Evolutionary conservation across 1,140 invertebrate species (phyloP).

Genomic region (Thalassaphorura encarpata): DNA sequence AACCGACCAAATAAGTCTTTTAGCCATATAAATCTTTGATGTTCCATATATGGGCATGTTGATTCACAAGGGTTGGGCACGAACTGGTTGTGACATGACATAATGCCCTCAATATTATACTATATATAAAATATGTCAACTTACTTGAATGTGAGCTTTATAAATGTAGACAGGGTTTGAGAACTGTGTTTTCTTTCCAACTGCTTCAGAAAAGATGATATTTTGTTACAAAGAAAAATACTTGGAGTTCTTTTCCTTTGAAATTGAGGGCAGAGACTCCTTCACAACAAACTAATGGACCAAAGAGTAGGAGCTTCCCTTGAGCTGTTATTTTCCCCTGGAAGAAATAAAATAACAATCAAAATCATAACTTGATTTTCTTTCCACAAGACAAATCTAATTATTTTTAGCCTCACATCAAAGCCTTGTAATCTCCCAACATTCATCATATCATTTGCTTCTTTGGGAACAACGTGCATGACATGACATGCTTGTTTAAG

Average conservation of each 20-base stretch:
- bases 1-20: no score
- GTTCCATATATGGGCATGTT: no score
- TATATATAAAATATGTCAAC: no score
- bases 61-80: no score
- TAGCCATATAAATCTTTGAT: no score
- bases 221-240: slow-evolving; percentile 98
- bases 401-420: slow-evolving; percentile 55
- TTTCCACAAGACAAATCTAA: slow-evolving; percentile 5
- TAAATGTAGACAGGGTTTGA: slow-evolving; percentile 91
- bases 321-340: slow-evolving; percentile 96
- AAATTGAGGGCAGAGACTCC: slow-evolving; percentile 45
- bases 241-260: slow-evolving; percentile 78
- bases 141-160: slow-evolving; percentile 93
- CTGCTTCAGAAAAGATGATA: slow-evolving; percentile 91
- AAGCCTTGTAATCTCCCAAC: slow-evolving; percentile 94
- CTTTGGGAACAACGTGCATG: slow-evolving; percentile 87
- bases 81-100: no score
- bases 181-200: slow-evolving; percentile 88
- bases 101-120: no score
- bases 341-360: slow-evolving; percentile 33
- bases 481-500: slow-evolving; percentile 68
- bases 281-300: slow-evolving; percentile 72
- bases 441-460: slow-evolving; percentile 99
- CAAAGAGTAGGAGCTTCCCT: slow-evolving; percentile 88
- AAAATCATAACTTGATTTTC: slow-evolving; percentile 8